phyloP scores from a whole-genome alignment of 1,140 invertebrate genomes.

The Aleiodes sp. region DNA sequence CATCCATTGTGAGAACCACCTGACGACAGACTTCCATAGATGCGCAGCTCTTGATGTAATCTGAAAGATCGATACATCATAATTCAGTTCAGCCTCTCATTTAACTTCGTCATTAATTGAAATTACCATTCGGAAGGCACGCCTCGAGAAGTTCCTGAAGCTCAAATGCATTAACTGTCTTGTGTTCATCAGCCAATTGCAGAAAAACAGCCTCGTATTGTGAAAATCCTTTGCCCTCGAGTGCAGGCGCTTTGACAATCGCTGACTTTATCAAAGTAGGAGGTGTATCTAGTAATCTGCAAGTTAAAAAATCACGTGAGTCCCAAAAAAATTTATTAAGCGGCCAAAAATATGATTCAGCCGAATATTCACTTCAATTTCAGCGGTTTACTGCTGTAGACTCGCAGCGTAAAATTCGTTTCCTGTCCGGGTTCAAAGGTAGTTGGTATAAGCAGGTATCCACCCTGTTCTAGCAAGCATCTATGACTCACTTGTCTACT shows the following conservation, averaged over 20 bases:
- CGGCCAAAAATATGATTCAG: neutral
- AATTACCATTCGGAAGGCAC: conserved; percentile 85
- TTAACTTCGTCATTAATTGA: neutral
- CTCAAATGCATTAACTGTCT: conserved; percentile 91
- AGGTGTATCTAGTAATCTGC: conserved; percentile 77
- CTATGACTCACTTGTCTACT: conserved; percentile 86
- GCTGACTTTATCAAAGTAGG: conserved; percentile 78
- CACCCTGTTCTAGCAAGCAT: conserved; percentile 83
- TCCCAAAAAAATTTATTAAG: neutral
- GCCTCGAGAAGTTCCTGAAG: conserved; percentile 90
- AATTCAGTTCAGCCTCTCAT: neutral
- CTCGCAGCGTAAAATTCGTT: conserved; percentile 83
- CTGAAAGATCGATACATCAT: conserved; percentile 59
- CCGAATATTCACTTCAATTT: conserved; percentile 77
- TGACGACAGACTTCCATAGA: conserved; percentile 91
- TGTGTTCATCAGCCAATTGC: conserved; percentile 87
- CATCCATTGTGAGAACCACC: conserved; percentile 88
- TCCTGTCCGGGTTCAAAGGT: conserved; percentile 93
- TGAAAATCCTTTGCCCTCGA: conserved; percentile 79
- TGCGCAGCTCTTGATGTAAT: conserved; percentile 94
- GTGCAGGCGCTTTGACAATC: conserved; percentile 76
- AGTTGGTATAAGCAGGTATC: conserved; percentile 87
- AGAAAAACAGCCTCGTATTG: conserved; percentile 92
- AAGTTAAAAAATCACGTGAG: neutral
- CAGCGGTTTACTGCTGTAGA: conserved; percentile 83